Percentiles rank a stretch among this genome's conserved stretches.
These are phyloP conservation scores for Brotula barbata DNA, from an alignment of 2,797 vertebrate species.

Conservation along the genomic window DNA sequence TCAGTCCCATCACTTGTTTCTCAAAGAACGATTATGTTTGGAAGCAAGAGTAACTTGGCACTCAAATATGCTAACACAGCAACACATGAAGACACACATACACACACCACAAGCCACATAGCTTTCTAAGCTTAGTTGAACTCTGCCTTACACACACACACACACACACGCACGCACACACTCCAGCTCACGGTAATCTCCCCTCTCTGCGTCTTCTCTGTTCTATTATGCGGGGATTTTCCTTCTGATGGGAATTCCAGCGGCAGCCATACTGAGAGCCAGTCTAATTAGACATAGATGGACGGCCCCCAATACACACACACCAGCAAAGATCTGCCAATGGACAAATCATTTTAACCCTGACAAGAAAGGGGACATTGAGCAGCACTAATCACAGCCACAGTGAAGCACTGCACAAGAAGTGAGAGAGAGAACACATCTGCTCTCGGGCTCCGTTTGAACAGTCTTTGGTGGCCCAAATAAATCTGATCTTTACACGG, in stretches of 20 bases:
- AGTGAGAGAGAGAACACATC: conserved; percentile 24
- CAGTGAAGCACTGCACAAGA: conserved; percentile 25
- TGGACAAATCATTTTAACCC: conserved; percentile 77
- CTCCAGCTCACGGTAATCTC: conserved; percentile 47
- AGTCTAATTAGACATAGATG: conserved; percentile 73
- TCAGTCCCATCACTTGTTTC: conserved; percentile 13
- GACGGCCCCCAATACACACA: conserved; percentile 67
- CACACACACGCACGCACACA: conserved; percentile 22
- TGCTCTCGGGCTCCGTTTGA: conserved; percentile 40
- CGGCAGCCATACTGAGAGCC: conserved; percentile 48
- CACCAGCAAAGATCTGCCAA: conserved; percentile 61
- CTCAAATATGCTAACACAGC: not conserved
- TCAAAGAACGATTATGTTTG: not conserved
- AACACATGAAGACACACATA: not conserved
- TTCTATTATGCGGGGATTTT: conserved; percentile 68
- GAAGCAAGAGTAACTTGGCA: not conserved
- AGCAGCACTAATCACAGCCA: conserved; percentile 48
- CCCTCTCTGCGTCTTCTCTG: conserved; percentile 50
- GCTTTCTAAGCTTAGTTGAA: conserved; percentile 30
- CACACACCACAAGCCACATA: conserved; percentile 1
- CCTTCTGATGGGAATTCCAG: conserved; percentile 63
- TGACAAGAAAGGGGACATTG: conserved; percentile 49
- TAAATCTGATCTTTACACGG: too few species aligned
- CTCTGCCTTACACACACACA: conserved; percentile 9
- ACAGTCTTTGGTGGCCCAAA: conserved; percentile 10